Percentiles rank a stretch among this genome's conserved stretches.
Evolutionary conservation across 2,888 invertebrate genomes (phyloP).

Genomic region (Eudemis profundana): DNA sequence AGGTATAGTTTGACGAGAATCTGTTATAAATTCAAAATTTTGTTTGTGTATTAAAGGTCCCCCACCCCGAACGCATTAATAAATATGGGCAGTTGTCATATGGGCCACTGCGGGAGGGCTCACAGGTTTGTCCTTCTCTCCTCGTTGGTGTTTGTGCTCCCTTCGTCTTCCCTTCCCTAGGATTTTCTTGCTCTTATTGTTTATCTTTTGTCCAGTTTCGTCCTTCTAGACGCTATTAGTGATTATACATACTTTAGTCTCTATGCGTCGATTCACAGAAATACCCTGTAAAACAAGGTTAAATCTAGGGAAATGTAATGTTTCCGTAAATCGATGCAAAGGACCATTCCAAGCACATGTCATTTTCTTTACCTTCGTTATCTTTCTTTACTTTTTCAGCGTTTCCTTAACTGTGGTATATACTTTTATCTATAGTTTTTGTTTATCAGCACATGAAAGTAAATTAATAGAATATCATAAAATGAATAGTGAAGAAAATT

Average conservation of each 20-base stretch:
- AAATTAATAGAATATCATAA: conserved; percentile 60
- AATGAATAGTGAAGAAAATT: conserved; percentile 54
- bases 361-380: conserved; percentile 62
- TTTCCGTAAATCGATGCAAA: conserved; percentile 66
- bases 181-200: conserved; percentile 55
- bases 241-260: conserved; percentile 54
- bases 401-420: conserved; percentile 57
- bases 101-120: conserved; percentile 88
- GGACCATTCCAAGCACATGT: conserved; percentile 65
- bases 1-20: conserved; percentile 56
- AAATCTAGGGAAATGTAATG: background rate
- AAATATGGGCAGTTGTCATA: conserved; percentile 88
- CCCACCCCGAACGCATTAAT: conserved; percentile 87
- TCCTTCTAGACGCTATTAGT: conserved; percentile 60
- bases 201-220: conserved; percentile 54
- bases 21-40: conserved; percentile 76
- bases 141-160: conserved; percentile 83
- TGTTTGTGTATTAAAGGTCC: conserved; percentile 88
- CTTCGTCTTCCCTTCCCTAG: conserved; percentile 71
- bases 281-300: conserved; percentile 44
- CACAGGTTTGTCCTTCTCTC: conserved; percentile 86
- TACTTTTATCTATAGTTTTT: conserved; percentile 66
- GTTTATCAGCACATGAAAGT: conserved; percentile 85
- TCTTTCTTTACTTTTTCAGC: conserved; percentile 56
- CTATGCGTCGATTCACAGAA: conserved; percentile 67